Evolutionary conservation across 2,888 invertebrate species (phyloP).

Genomic region (Aspidapion aeneum): DNA sequence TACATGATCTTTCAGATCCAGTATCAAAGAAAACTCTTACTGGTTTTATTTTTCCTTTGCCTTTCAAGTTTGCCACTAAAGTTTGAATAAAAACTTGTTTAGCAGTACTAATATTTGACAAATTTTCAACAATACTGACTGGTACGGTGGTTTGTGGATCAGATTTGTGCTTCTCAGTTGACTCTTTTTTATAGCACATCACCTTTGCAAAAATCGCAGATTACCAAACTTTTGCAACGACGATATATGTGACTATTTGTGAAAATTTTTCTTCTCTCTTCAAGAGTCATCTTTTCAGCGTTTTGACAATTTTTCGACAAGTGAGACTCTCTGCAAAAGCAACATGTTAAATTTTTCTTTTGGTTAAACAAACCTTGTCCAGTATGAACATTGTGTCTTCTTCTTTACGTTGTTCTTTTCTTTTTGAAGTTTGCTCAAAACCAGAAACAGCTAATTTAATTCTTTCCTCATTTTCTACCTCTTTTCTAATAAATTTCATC

Average conservation of each 20-base stretch:
- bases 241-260: neutral
- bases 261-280: neutral
- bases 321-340: neutral
- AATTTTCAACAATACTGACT: neutral
- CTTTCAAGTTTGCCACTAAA: neutral
- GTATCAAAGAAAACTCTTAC: neutral
- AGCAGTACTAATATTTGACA: neutral
- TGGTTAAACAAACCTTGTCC: neutral
- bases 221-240: no score
- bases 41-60: neutral
- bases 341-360: neutral
- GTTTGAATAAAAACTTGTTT: neutral
- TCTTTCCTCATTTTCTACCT: neutral
- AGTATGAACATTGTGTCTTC: neutral
- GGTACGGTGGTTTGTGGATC: neutral
- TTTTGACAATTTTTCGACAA: neutral
- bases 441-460: neutral
- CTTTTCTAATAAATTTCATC: neutral
- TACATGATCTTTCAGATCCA: neutral
- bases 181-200: neutral
- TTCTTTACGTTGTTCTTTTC: neutral
- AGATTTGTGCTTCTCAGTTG: neutral
- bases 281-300: neutral
- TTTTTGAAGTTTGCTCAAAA: neutral
- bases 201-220: neutral